Base-by-base conservation (phyloP, 2,888 invertebrate genomes). In the Ditula angustiorana region DNA sequence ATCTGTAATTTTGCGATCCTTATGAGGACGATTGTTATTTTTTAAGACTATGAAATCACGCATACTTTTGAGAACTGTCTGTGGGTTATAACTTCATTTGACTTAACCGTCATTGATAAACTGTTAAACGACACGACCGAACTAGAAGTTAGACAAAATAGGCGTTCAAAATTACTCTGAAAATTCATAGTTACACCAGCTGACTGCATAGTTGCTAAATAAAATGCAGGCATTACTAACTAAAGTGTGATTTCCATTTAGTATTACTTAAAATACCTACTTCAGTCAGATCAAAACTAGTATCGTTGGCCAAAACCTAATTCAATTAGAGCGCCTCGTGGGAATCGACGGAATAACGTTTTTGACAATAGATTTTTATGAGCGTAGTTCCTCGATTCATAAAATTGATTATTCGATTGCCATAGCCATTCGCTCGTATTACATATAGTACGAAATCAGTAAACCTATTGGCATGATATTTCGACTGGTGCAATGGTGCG, bases 301-400 rank as follows among this genome's bases (percentile, higher is more conserved):
- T 35, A 50, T 50, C 57, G 57, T 26, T 46, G 11, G 26, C 23
- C 30, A 61, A 44, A 55, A 50, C 46, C 58, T 44, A 63, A 63
- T 59, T 67, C 53, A 64, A 64, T 59, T 59, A 67, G 41, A 64
- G 57, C 66, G 61, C 61, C 71, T 77, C 81, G 81, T 85, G 86
- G 81, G 82, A 85, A 83, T 77, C 73, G 66, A 69, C 73, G 71
- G 75, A 77, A 69, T 71, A 68, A 70, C 70, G 65, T 71, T 71
- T 72, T 50, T 70, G 79, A 87, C 87, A 87, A 88, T 85, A 71
- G 77, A 68, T 69, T 65, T 68, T 81, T 82, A 64, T 81, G 75
- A 78, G 81, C 86, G 82, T 87, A 83, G 80, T 85, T 89, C 88
- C 89, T 83, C 83, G 73, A 80, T 87, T 82, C 78, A 81, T 80